Percentiles rank a stretch among this genome's conserved stretches.
These are phyloP conservation scores for Perizoma affinitatum DNA, from an alignment of 2,888 invertebrate genomes.

Conservation along the genomic window DNA sequence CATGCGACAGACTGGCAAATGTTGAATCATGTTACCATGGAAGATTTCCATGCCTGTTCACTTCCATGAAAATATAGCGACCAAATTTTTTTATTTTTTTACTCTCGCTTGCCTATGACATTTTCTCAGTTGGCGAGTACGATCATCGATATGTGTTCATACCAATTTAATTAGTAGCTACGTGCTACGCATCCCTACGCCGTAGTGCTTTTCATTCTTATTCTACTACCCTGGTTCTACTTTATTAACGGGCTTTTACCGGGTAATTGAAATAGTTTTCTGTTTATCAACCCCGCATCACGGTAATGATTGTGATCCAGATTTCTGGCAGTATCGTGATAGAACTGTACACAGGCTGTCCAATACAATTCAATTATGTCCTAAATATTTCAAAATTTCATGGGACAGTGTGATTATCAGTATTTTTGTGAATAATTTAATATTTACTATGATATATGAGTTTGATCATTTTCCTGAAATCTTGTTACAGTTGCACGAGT, in stretches of 20 bases:
- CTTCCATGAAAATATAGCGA: too few species aligned
- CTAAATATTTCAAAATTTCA: constrained; percentile 18
- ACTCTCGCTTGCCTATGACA: too few species aligned
- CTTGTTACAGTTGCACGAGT: too few species aligned
- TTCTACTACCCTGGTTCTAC: background rate
- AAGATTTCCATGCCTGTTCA: too few species aligned
- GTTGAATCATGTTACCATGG: too few species aligned
- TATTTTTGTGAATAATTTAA: too few species aligned
- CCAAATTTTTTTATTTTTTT: too few species aligned
- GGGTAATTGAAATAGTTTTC: constrained; percentile 71
- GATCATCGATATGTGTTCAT: background rate
- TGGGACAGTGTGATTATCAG: background rate
- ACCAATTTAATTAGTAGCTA: background rate
- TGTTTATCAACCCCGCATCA: constrained; percentile 49
- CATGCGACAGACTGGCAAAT: too few species aligned
- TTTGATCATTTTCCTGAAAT: too few species aligned
- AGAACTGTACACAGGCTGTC: constrained; percentile 5
- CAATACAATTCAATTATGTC: constrained; percentile 27
- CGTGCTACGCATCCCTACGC: constrained; percentile 4
- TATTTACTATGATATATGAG: too few species aligned
- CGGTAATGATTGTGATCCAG: constrained; percentile 46
- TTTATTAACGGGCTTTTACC: constrained; percentile 42
- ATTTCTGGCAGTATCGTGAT: constrained; percentile 34
- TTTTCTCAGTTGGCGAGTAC: background rate
- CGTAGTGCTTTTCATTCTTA: background rate